Evolutionary conservation across 2,888 invertebrate genomes (phyloP).

Genomic region (Aspidiotus rigidus): DNA sequence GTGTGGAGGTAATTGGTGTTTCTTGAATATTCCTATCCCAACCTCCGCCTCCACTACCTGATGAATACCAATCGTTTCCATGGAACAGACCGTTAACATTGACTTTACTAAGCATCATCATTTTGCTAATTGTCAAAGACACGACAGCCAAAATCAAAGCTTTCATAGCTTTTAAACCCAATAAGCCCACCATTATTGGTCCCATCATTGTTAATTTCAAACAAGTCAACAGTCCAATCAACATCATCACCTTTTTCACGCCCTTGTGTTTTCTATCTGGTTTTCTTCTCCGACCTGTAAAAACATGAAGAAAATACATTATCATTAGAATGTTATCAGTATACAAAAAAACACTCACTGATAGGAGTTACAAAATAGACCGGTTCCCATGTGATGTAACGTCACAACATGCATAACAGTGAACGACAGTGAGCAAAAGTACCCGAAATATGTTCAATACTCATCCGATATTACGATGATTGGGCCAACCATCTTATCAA

Average conservation of each 20-base stretch:
- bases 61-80: slow-evolving; percentile 3
- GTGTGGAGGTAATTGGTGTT: background rate
- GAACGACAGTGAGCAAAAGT: too few relatives aligned
- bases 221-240: slow-evolving; percentile 39
- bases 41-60: background rate
- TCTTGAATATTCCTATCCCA: slow-evolving; percentile 27
- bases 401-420: too few relatives aligned
- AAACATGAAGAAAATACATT: background rate
- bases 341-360: too few relatives aligned
- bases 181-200: slow-evolving; percentile 38
- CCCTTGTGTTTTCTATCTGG: slow-evolving; percentile 35
- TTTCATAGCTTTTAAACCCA: slow-evolving; percentile 38
- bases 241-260: slow-evolving; percentile 40
- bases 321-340: too few relatives aligned
- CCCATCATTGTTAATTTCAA: slow-evolving; percentile 38
- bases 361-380: too few relatives aligned
- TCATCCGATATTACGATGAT: too few relatives aligned
- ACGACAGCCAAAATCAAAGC: slow-evolving; percentile 38
- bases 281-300: slow-evolving; percentile 5
- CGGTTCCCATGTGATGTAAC: too few relatives aligned
- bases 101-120: slow-evolving; percentile 36
- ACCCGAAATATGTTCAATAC: too few relatives aligned
- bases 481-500: too few relatives aligned
- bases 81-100: background rate
- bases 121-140: slow-evolving; percentile 38